Evolutionary conservation across 2,797 vertebrate species (phyloP).

Genomic region (Lutjanus argentimaculatus): DNA sequence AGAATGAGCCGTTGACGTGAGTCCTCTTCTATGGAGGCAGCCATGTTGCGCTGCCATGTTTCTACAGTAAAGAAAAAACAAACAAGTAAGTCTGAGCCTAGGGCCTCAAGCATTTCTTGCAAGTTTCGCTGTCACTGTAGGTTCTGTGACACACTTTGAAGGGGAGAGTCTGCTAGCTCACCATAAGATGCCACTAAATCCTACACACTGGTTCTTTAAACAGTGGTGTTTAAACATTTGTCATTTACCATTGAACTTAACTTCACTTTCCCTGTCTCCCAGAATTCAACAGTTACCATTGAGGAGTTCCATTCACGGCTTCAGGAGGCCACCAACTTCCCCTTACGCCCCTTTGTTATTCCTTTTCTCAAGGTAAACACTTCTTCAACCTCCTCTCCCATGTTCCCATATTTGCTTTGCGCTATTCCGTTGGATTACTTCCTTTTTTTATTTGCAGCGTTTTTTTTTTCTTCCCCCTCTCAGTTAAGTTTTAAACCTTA

Average conservation of each 20-base stretch:
- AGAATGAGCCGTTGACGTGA: too few species aligned
- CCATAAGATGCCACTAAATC: too few species aligned
- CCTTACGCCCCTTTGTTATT: slow-evolving; percentile 96
- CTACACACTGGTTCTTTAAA: not conserved
- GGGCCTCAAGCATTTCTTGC: too few species aligned
- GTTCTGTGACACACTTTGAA: too few species aligned
- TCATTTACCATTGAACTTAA: not conserved
- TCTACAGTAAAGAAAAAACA: too few species aligned
- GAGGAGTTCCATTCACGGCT: slow-evolving; percentile 99
- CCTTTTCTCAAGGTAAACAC: slow-evolving; percentile 95
- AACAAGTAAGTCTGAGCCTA: too few species aligned
- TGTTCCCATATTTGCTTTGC: slow-evolving; percentile 37
- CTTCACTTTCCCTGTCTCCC: slow-evolving; percentile 47
- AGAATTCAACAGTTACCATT: slow-evolving; percentile 98
- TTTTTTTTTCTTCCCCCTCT: not conserved
- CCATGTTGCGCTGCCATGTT: too few species aligned
- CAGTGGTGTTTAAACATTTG: not conserved
- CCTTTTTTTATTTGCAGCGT: slow-evolving; percentile 11
- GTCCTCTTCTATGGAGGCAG: too few species aligned
- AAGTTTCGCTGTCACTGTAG: too few species aligned
- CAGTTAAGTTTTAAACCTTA: slow-evolving; percentile 20
- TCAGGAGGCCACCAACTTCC: slow-evolving; percentile 98
- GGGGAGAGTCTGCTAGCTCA: too few species aligned
- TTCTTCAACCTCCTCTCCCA: not conserved
- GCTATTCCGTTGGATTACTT: slow-evolving; percentile 40